Percentiles rank a stretch among this genome's conserved stretches.
Conservation (phyloP, 2,797 vertebrate species). For the Neopelma chrysocephalum region DNA sequence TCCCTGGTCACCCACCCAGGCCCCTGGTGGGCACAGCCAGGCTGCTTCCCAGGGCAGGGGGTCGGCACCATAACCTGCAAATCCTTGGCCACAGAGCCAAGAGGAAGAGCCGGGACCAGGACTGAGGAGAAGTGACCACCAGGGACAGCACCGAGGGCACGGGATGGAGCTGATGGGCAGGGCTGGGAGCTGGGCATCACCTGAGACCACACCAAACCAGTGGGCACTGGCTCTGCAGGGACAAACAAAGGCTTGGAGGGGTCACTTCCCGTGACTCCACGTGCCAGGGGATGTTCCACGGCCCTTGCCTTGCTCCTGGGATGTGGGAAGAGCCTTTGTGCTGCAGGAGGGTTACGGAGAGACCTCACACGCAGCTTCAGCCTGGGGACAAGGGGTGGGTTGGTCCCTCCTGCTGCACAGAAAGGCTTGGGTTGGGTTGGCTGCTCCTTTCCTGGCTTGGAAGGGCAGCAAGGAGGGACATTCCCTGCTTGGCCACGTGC, state of each 20-base stretch:
- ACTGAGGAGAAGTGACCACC: neutral
- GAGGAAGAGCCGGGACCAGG: neutral
- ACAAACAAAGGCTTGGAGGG: neutral
- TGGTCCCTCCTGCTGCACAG: neutral
- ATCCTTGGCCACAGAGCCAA: neutral
- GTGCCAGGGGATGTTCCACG: neutral
- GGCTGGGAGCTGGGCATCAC: neutral
- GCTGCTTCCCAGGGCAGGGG: rapidly evolving
- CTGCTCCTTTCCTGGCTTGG: neutral
- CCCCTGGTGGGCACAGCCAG: neutral
- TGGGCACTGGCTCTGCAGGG: neutral
- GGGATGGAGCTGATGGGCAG: neutral
- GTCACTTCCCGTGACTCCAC: neutral
- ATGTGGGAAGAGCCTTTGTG: neutral
- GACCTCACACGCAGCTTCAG: neutral
- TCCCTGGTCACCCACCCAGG: rapidly evolving
- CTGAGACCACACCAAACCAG: neutral
- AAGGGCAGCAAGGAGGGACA: neutral
- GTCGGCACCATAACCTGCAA: neutral
- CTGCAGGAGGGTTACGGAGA: neutral
- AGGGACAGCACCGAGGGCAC: neutral
- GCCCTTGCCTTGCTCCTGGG: neutral
- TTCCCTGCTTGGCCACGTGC: neutral
- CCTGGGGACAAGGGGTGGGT: neutral
- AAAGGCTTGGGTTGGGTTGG: neutral